Conservation (phyloP, 2,888 invertebrate species). For the Stomorhina lunata region DNA sequence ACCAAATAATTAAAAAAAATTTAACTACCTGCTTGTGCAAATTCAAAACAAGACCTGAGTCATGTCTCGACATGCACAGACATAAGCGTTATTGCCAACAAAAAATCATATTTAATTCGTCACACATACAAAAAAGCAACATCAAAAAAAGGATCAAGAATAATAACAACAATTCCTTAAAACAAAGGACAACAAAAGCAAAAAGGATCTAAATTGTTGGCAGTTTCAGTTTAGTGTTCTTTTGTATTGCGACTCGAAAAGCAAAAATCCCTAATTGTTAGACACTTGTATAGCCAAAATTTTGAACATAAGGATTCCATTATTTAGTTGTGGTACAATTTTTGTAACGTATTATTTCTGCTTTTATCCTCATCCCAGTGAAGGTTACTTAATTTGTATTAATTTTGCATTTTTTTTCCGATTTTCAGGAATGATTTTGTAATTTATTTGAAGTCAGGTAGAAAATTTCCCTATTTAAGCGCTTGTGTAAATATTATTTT, state of each 20-base stretch:
- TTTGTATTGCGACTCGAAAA: no score
- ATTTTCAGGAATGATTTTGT: conserved; percentile 25
- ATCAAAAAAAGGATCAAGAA: conserved; percentile 27
- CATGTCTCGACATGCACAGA: conserved; percentile 48
- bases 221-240: neutral
- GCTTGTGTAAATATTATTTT: neutral
- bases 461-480: neutral
- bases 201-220: conserved; percentile 28
- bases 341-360: conserved; percentile 15
- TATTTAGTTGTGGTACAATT: neutral
- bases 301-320: neutral
- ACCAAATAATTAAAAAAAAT: neutral
- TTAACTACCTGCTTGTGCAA: neutral
- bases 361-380: neutral
- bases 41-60: neutral
- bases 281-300: conserved; percentile 56
- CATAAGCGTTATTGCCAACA: conserved; percentile 10
- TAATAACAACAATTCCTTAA: neutral
- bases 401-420: conserved; percentile 48
- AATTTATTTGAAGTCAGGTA: conserved; percentile 34
- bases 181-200: neutral
- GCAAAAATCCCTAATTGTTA: conserved; percentile 26
- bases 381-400: conserved; percentile 60
- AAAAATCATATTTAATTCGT: conserved; percentile 16
- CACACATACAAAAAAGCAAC: conserved; percentile 1